A percentile compares a stretch with the other conserved stretches of the same genome.
phyloP scores from a whole-genome alignment of 2,888 invertebrate genomes.

The Lasioglossum oenotherae region DNA sequence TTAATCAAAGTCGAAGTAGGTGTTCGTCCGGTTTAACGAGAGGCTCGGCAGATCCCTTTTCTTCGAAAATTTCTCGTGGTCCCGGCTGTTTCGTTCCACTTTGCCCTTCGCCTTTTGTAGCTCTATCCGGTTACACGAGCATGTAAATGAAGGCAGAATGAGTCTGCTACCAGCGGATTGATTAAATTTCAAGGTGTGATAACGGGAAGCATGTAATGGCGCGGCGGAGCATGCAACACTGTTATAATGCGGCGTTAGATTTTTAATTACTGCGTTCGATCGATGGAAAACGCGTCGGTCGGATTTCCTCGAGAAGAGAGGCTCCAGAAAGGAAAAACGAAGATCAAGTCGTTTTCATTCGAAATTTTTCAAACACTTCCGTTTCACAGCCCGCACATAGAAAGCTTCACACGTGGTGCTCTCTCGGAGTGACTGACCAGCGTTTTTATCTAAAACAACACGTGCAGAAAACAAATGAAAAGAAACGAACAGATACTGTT shows the following conservation, averaged over 20 bases:
- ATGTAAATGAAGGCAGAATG: constrained; percentile 50
- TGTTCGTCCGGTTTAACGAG: constrained; percentile 48
- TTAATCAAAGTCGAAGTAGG: constrained; percentile 76
- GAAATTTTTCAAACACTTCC: neutral
- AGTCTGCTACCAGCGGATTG: constrained; percentile 38
- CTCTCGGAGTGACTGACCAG: neutral
- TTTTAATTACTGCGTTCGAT: constrained; percentile 43
- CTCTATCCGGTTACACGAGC: constrained; percentile 35
- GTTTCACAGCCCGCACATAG: neutral
- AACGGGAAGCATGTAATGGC: constrained; percentile 42
- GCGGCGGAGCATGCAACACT: constrained; percentile 33
- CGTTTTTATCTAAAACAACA: neutral
- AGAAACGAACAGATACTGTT: too few species aligned
- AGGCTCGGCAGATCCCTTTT: constrained; percentile 25
- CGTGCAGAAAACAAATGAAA: neutral
- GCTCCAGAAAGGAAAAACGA: neutral
- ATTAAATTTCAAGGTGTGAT: constrained; percentile 55
- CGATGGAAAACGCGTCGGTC: constrained; percentile 4
- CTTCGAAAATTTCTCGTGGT: constrained; percentile 44
- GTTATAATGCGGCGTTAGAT: constrained; percentile 35
- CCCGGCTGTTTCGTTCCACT: constrained; percentile 36
- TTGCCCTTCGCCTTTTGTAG: constrained; percentile 53
- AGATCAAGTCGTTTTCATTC: neutral
- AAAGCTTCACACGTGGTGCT: neutral
- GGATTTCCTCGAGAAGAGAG: neutral